Evolutionary conservation across 2,888 invertebrate genomes (phyloP), one percentile per base, ranked within the genome.

Genomic region (Escarpia spicata): DNA sequence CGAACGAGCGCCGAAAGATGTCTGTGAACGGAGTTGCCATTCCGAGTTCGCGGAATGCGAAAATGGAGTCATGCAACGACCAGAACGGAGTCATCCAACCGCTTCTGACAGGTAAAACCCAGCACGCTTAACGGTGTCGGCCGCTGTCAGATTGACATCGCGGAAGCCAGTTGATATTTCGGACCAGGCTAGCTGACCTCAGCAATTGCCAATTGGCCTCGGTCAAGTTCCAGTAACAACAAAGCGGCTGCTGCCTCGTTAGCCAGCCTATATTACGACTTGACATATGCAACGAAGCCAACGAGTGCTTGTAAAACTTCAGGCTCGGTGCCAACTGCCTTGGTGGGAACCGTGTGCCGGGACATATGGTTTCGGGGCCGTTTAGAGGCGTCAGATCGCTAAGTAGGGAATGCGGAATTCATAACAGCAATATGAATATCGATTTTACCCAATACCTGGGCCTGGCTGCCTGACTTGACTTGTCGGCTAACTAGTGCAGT

Each of bases 61-160:
- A 94, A 90, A 92, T 94, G 93, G 94, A 94, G 92, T 93, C 94
- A 15, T 92, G 93, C 91, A 92, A 93, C 3, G 94, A 94, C 60
- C 95, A 95, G 93, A 98, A 98, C 97, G 98, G 98, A 95, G 98
- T 98, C 95, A 98, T 98, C 94, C 98, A 98, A 97, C 98, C 98
- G 92, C 97, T 98, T 93, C 97, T 99, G 94, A 98, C 98, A 97
- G 98, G 98, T 98, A 37, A 75, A 75, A 75, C 75, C 6, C n/a
- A 75, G 3, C 26, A 75, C 75, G 26, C 75, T 15, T 26, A n/a
- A 75, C 19, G n/a, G 6, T 19, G 19, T 26, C 2, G 75, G 75
- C 75, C 75, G 26, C 75, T 75, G 19, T 75, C 75, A 75, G 75
- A 75, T 75, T 75, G 75, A 75, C 75, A 75, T n/a, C 2, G 75